These are phyloP conservation scores for Chlorocebus sabaeus DNA, from an alignment of 2,113 vertebrate species.

Conservation along the genomic window DNA sequence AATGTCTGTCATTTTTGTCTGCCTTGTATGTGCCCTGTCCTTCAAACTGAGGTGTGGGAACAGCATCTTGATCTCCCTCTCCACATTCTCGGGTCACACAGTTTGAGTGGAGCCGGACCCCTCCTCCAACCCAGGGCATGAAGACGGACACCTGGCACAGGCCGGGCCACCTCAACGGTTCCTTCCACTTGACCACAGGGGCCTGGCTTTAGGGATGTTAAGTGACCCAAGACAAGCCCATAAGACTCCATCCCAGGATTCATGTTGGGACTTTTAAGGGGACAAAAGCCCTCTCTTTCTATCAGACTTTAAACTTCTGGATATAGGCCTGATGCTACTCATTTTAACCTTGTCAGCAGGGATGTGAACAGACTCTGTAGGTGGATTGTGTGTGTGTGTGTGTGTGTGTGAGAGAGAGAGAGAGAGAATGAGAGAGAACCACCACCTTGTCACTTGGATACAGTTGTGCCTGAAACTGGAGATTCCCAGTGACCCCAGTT, in stretches of 20 bases:
- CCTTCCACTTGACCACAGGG: neutral
- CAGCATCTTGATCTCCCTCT: neutral
- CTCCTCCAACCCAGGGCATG: neutral
- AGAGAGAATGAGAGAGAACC: neutral
- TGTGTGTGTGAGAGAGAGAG: neutral
- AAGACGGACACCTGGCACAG: neutral
- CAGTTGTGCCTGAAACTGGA: accelerated
- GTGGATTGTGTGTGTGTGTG: neutral
- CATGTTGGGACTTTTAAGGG: neutral
- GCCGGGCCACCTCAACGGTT: neutral
- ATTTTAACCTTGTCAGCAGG: neutral
- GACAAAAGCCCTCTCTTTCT: neutral
- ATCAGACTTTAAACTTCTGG: neutral
- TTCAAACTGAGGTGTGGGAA: neutral
- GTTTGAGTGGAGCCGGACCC: neutral
- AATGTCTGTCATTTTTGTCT: neutral
- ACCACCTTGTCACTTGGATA: neutral
- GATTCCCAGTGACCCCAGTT: neutral
- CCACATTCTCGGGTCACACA: neutral
- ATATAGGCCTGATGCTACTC: neutral
- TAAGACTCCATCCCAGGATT: neutral
- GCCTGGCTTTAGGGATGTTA: neutral
- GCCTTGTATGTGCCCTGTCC: too few species aligned
- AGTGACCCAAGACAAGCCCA: neutral
- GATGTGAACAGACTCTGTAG: neutral